These are phyloP conservation scores for Reticulitermes lucifugus DNA, from an alignment of 2,888 invertebrate species.

Conservation along the genomic window DNA sequence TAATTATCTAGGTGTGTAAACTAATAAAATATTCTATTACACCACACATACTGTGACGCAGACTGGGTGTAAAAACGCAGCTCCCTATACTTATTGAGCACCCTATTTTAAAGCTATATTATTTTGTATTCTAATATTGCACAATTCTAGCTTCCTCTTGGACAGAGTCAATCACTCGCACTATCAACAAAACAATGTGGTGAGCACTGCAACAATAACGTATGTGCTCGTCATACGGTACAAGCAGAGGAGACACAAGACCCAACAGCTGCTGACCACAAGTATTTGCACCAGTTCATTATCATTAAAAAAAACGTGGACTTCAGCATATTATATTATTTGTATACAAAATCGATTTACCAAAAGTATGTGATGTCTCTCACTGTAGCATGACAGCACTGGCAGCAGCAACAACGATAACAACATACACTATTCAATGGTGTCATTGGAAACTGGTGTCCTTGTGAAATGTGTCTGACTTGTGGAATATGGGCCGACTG, in stretches of 20 bases:
- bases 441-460: conserved; percentile 76
- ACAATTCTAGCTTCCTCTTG: conserved; percentile 52
- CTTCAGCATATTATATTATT: conserved; percentile 41
- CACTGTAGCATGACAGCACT: conserved; percentile 13
- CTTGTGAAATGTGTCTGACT: conserved; percentile 81
- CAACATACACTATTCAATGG: conserved; percentile 42
- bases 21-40: conserved; percentile 55
- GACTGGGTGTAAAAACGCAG: conserved; percentile 54
- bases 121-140: conserved; percentile 55
- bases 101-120: conserved; percentile 55
- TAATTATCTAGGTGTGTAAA: conserved; percentile 53
- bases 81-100: conserved; percentile 55
- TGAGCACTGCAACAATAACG: conserved; percentile 43
- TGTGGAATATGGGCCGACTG: conserved; percentile 73
- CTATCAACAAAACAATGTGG: conserved; percentile 46
- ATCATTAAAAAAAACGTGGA: conserved; percentile 34
- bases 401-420: conserved; percentile 36
- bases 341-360: conserved; percentile 42
- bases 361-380: conserved; percentile 37
- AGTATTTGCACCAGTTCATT: conserved; percentile 26
- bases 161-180: conserved; percentile 47
- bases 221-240: conserved; percentile 17
- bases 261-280: conserved; percentile 13
- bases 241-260: conserved; percentile 31
- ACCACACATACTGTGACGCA: conserved; percentile 51